These are phyloP conservation scores for Peromyscus leucopus DNA, from an alignment of 2,113 vertebrate genomes.

Conservation along the genomic window DNA sequence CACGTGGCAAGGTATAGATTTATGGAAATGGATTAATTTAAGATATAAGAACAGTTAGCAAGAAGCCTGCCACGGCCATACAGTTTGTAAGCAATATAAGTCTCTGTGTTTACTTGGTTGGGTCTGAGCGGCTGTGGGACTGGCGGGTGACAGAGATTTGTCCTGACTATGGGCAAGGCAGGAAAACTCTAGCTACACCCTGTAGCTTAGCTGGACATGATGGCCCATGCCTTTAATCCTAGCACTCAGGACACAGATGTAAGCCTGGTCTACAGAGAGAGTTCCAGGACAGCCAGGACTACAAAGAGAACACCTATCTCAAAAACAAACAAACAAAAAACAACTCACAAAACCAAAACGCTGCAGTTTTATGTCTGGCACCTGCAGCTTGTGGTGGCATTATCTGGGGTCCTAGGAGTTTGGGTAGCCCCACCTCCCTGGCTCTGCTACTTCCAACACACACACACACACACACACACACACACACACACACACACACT, in stretches of 20 bases:
- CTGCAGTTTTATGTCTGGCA: not conserved
- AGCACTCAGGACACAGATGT: not conserved
- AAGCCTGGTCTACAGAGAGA: not conserved
- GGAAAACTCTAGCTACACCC: no score
- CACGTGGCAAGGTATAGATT: no score
- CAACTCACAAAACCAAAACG: not conserved
- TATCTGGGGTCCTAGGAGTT: not conserved
- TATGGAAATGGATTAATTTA: no score
- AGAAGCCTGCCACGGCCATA: no score
- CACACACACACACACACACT: no score
- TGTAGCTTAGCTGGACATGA: not conserved
- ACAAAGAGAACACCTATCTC: not conserved
- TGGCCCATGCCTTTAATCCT: not conserved
- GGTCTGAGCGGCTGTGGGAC: no score
- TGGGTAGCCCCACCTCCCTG: not conserved
- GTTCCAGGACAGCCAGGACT: not conserved
- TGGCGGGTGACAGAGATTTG: no score
- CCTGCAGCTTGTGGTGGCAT: not conserved
- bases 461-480: no score
- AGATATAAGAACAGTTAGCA: no score
- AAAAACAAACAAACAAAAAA: not conserved
- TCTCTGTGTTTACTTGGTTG: no score
- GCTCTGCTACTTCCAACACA: not conserved
- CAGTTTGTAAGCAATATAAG: no score
- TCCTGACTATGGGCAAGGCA: no score